phyloP scores from a whole-genome alignment of 2,113 vertebrate genomes.

The Amphiprion percula region DNA sequence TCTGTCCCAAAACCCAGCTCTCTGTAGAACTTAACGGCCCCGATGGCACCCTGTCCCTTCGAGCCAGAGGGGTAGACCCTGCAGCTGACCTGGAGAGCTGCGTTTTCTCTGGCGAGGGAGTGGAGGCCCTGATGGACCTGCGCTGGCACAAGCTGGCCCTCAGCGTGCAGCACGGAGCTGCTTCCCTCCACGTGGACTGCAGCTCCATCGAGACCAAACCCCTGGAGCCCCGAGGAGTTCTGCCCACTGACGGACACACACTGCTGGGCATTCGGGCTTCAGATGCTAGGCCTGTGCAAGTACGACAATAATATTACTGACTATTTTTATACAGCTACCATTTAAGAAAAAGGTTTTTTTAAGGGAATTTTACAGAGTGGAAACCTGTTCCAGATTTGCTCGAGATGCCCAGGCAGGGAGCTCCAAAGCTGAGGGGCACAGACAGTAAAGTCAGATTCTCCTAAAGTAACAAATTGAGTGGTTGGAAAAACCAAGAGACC shows the following conservation, averaged over 20 bases:
- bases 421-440: no score
- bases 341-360: no score
- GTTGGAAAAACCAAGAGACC: not conserved
- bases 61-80: constrained; percentile 70
- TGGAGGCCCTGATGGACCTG: constrained; percentile 90
- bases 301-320: constrained; percentile 57
- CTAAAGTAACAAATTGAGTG: not conserved
- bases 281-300: constrained; percentile 86
- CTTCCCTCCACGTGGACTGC: constrained; percentile 92
- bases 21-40: constrained; percentile 90
- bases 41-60: constrained; percentile 89
- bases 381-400: no score
- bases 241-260: constrained; percentile 85
- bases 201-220: constrained; percentile 89
- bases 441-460: no score
- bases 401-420: no score
- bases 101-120: constrained; percentile 85
- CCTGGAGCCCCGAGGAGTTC: constrained; percentile 74
- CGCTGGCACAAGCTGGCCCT: constrained; percentile 93
- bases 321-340: not conserved
- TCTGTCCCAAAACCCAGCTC: constrained; percentile 80
- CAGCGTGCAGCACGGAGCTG: constrained; percentile 82
- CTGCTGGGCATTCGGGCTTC: constrained; percentile 88
- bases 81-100: constrained; percentile 75
- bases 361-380: no score